Evolutionary conservation across 2,113 vertebrate genomes (phyloP).

Genomic region (Chaetodon trifascialis): DNA sequence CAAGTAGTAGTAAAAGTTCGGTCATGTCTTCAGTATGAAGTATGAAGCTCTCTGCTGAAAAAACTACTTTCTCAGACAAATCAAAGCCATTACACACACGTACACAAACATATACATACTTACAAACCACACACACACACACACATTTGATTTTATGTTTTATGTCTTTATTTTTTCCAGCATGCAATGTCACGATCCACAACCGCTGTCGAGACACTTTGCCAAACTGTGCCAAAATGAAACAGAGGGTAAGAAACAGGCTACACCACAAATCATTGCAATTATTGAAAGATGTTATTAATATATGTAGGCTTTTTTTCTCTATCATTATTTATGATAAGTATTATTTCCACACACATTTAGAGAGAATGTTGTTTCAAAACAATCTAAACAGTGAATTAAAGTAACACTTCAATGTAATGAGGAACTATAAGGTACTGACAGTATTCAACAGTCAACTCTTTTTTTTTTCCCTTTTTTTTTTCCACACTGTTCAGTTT

Average conservation of each 20-base stretch:
- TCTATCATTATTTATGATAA: too few species aligned
- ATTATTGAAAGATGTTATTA: not conserved
- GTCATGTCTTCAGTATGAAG: not conserved
- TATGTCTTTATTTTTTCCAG: slow-evolving; percentile 76
- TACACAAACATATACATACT: not conserved
- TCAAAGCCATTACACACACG: not conserved
- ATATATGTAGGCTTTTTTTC: too few species aligned
- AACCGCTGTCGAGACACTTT: slow-evolving; percentile 95
- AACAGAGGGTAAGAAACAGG: slow-evolving; percentile 89
- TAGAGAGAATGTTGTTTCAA: not conserved
- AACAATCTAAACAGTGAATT: too few species aligned
- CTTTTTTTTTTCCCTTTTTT: not conserved
- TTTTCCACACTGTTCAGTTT: not conserved
- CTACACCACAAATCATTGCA: not conserved
- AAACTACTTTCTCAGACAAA: not conserved
- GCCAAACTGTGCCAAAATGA: slow-evolving; percentile 94
- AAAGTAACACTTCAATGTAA: too few species aligned
- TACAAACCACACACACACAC: not conserved
- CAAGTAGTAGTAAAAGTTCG: not conserved
- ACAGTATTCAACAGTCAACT: not conserved
- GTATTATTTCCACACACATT: not conserved
- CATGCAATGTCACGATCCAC: slow-evolving; percentile 95
- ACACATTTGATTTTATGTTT: not conserved
- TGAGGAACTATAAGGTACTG: too few species aligned
- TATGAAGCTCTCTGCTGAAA: not conserved